These are phyloP conservation scores for Torymus aiolomorphi DNA, from an alignment of 2,888 invertebrate species.

Conservation along the genomic window DNA sequence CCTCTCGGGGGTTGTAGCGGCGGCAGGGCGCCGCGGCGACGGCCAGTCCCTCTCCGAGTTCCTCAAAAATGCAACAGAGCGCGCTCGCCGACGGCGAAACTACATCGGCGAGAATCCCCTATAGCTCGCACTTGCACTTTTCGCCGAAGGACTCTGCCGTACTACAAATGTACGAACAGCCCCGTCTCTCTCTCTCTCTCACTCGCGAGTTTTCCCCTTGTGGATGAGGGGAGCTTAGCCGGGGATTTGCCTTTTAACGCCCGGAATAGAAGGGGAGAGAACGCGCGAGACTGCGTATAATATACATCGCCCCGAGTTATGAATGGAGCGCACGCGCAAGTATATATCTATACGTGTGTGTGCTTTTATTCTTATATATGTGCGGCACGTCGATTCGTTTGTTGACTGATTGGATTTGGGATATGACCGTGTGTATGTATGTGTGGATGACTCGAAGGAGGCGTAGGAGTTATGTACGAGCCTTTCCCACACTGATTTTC, in stretches of 20 bases:
- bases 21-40: too few species aligned
- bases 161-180: not conserved
- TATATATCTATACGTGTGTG: not conserved
- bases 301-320: constrained; percentile 22
- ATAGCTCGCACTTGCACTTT: not conserved
- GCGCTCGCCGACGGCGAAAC: constrained; percentile 19
- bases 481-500: constrained; percentile 49
- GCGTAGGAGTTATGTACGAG: constrained; percentile 11
- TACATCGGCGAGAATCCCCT: too few species aligned
- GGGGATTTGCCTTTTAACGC: constrained; percentile 18
- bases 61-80: constrained; percentile 48
- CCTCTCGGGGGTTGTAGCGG: constrained; percentile 26
- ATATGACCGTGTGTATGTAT: constrained; percentile 30
- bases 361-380: constrained; percentile 8
- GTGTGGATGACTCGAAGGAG: not conserved
- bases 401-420: constrained; percentile 58
- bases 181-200: not conserved
- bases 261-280: not conserved
- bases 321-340: constrained; percentile 14
- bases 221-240: constrained; percentile 17
- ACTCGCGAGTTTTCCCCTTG: too few species aligned
- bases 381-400: constrained; percentile 29
- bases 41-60: constrained; percentile 10
- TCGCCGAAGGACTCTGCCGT: not conserved
- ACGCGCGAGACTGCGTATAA: not conserved